These are phyloP conservation scores for Archilochus colubris DNA, from an alignment of 2,113 vertebrate species.

Conservation along the genomic window DNA sequence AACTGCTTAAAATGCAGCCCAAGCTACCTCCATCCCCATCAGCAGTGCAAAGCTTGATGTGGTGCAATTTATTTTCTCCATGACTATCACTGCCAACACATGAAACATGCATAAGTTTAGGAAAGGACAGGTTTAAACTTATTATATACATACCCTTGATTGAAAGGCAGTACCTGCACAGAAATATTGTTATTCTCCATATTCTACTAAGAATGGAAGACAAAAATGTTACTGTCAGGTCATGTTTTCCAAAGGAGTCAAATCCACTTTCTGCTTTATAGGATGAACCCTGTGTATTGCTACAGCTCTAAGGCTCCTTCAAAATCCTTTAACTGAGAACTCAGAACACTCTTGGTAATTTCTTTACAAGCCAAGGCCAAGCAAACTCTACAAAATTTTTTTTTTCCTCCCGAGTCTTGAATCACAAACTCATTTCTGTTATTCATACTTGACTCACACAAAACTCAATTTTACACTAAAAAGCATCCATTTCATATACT, in stretches of 20 bases:
- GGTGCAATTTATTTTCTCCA: constrained; percentile 39
- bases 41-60: background rate
- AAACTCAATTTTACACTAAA: background rate
- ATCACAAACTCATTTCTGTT: background rate
- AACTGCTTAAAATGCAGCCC: constrained; percentile 46
- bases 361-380: background rate
- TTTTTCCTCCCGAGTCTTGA: fast-evolving
- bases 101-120: constrained; percentile 47
- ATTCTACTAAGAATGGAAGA: background rate
- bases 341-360: background rate
- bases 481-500: background rate
- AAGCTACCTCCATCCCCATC: constrained; percentile 6
- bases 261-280: background rate
- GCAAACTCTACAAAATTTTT: background rate
- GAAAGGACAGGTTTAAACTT: background rate
- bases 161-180: background rate
- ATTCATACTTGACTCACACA: background rate
- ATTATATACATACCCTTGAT: background rate
- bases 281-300: background rate
- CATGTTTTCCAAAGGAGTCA: background rate
- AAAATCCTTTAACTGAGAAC: background rate
- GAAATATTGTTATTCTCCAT: background rate
- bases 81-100: constrained; percentile 14
- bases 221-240: background rate
- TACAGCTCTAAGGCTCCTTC: background rate